Base-by-base conservation (phyloP, 2,888 invertebrate genomes). In the Agapetus fuscipes region DNA sequence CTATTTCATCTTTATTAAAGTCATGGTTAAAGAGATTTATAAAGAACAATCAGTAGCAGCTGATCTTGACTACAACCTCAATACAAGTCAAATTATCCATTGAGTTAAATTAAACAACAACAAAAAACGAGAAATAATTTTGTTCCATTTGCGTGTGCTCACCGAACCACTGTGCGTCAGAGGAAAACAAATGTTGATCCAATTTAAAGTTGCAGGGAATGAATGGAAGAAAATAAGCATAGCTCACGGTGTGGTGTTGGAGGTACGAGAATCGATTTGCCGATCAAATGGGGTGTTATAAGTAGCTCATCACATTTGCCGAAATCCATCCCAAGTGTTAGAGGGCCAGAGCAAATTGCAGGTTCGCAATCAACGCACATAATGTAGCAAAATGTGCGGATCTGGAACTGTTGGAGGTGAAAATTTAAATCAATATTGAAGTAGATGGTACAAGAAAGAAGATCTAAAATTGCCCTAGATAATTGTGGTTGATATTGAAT, bases 261-360 rank as follows among this genome's bases (percentile, higher is more conserved):
- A n/a, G n/a, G n/a, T n/a, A n/a, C 13, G 34, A 30, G 34, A 37
- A 29, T 24, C 37, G 30, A 41, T 37, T 41, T 41, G 37, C 29
- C 34, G 29, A 16, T 15, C 33, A 37, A 41, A 41, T 37, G 37
- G 37, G 41, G 41, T 41, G 41, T 41, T 37, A 41, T 37, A 41
- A 41, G 37, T 37, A 33, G 33, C 30, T n/a, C n/a, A 26, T 27
- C 33, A 32, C 26, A 32, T 41, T 34, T 37, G 32, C 32, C 28
- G 37, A 25, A 32, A 33, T 34, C 34, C 30, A 37, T 34, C 17
- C 24, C 17, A 30, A 31, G 37, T 24, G 37, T 37, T 34, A 33
- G 41, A 30, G 15, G 35, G 29, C 34, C 35, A 36, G 27, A 36
- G 41, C n/a, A 41, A 41, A 41, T 41, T 41, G 41, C 30, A 37